Evolutionary conservation across 1,140 invertebrate genomes (phyloP).

Genomic region (Paralvinella palmiformis): DNA sequence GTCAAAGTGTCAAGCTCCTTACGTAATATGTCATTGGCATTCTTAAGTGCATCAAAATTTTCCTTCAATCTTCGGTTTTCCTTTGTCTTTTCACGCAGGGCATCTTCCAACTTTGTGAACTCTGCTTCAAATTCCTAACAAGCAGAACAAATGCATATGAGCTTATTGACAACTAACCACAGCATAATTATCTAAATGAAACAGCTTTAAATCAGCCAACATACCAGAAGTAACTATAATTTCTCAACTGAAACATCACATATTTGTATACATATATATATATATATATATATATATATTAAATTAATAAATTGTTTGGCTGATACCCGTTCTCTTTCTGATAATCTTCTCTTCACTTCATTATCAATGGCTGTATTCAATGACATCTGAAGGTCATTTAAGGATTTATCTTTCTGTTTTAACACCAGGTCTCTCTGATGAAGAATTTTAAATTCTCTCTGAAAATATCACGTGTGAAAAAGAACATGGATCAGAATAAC

Average conservation of each 20-base stretch:
- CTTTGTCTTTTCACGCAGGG: neutral
- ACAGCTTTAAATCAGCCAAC: neutral
- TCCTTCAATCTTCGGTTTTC: neutral
- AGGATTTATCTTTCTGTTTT: neutral
- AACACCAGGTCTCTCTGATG: neutral
- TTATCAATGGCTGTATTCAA: neutral
- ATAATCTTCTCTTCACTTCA: neutral
- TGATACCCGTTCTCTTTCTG: neutral
- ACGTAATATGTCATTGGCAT: slow-evolving; percentile 1
- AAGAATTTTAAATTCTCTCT: slow-evolving; percentile 3
- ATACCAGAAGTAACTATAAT: neutral
- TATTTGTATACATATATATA: neutral
- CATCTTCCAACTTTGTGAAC: neutral
- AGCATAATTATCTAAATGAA: neutral
- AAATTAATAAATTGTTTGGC: neutral
- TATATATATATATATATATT: neutral
- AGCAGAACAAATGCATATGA: neutral
- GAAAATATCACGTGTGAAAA: no score
- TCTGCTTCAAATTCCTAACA: neutral
- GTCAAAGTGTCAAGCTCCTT: slow-evolving; percentile 30
- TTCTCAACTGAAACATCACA: neutral
- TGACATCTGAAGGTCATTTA: no score
- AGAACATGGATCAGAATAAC: no score
- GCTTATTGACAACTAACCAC: neutral
- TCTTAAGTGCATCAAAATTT: slow-evolving; percentile 1